Evolutionary conservation across 2,888 invertebrate genomes (phyloP).

Genomic region (Leucoma salicis): DNA sequence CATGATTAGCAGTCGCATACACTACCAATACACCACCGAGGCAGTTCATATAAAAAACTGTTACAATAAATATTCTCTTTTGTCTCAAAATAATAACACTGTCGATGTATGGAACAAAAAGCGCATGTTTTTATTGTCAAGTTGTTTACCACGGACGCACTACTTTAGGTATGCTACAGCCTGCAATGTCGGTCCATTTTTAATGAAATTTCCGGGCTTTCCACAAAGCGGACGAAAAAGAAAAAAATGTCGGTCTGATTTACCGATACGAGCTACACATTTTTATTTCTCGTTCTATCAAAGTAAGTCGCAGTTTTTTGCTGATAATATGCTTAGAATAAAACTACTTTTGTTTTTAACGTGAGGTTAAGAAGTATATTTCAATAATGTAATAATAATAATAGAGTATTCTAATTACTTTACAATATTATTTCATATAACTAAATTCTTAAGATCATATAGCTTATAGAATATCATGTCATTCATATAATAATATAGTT

Average conservation of each 20-base stretch:
- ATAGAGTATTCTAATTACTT: no score
- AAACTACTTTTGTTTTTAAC: no score
- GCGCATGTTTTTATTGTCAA: constrained; percentile 30
- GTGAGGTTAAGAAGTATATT: no score
- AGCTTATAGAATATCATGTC: no score
- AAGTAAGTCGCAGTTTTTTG: constrained; percentile 33
- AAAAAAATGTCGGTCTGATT: constrained; percentile 55
- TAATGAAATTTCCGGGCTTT: constrained; percentile 72
- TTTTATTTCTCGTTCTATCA: constrained; percentile 35
- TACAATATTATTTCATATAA: no score
- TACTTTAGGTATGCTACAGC: constrained; percentile 32
- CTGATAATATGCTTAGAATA: no score
- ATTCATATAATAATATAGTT: no score
- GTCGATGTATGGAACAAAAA: constrained; percentile 8
- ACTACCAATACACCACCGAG: no score
- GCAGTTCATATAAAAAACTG: no score
- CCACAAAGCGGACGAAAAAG: constrained; percentile 64
- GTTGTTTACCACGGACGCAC: constrained; percentile 17
- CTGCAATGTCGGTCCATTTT: constrained; percentile 43
- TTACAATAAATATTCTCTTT: constrained; percentile 1
- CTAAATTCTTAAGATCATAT: no score
- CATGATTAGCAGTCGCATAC: no score
- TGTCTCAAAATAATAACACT: constrained; percentile 1
- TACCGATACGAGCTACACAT: constrained; percentile 42
- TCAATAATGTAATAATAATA: no score